phyloP scores from a whole-genome alignment of 2,113 vertebrate species.

The Euleptes europaea region DNA sequence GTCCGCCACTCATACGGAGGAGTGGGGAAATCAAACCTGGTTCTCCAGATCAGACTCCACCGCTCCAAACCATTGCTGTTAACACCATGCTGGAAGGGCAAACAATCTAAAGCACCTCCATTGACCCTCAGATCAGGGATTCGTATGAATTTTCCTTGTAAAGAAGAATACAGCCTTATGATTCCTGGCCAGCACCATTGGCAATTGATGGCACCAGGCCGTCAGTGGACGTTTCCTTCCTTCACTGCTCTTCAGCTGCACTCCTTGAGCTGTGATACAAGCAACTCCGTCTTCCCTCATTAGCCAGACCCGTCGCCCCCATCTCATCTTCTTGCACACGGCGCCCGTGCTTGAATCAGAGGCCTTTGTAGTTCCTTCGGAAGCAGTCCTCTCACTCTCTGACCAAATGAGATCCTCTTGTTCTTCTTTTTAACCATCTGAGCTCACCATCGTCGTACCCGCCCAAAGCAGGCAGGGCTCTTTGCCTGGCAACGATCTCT shows the following conservation, averaged over 20 bases:
- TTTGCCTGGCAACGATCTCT: not conserved
- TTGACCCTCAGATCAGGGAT: not conserved
- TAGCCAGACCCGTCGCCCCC: not conserved
- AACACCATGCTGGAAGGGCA: not conserved
- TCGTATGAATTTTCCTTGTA: not conserved
- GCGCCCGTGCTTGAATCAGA: not conserved
- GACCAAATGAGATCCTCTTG: not conserved
- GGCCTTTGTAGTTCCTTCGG: not conserved
- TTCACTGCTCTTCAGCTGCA: not conserved
- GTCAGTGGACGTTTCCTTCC: not conserved
- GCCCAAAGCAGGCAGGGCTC: not conserved
- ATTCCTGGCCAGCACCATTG: not conserved
- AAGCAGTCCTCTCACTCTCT: not conserved
- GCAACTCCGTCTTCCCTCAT: no score
- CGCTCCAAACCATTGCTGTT: no score
- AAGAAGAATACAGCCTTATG: not conserved
- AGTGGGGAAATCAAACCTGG: no score
- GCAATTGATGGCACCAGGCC: not conserved
- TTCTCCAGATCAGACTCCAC: no score
- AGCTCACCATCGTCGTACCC: not conserved
- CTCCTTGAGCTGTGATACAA: not conserved
- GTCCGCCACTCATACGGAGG: no score
- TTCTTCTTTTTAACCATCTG: not conserved
- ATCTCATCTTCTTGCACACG: not conserved
- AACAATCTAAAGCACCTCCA: not conserved